Base-by-base conservation (phyloP, 1,140 invertebrate species). In the Achatina immaculata region DNA sequence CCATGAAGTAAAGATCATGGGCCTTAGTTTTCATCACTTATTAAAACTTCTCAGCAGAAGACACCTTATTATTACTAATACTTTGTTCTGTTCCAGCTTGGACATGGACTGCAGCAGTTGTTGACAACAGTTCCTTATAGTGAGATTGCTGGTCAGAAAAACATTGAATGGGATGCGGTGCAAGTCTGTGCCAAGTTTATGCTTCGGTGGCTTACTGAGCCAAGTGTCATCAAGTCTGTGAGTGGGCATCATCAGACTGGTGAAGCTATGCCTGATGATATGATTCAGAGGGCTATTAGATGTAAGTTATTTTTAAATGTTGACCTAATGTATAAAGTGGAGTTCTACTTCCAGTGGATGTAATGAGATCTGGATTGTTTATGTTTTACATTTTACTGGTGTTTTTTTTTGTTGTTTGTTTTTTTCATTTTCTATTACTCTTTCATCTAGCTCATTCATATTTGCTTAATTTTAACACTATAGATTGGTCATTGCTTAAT, bases 151-250 rank as follows among this genome's bases (percentile, higher is more conserved):
- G 96, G 96, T 0, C 90, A 96, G 2, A 95, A 94, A 0, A 96
- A 96, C 88, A 93, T 98, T 0, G 97, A 98, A 91, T 97, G 96
- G 96, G 97, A 98, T 91, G 95, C 95, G 19, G 94, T 95, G 0
- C 94, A 95, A 87, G 94, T 97, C 0, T 94, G 94, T 65, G 94
- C 95, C 0, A 92, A 96, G 86, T 95, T 98, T 68, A 94, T 98
- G 93, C 93, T 93, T 21, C 94, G 95, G 89, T 97, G 95, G 94
- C 90, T 97, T 0, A 94, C 94, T 83, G 94, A 96, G 87, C 93
- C 94, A 42, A 89, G 93, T 0, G 93, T 94, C 0, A 91, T 98
- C 21, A 81, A 87, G 34, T 92, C 90, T 11, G 93, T 98, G 42
- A 95, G 94, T 36, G 91, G 93, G 9, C 96, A 98, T 90, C 94